These are phyloP conservation scores for Gyrodactylus salaris DNA, from an alignment of 1,140 invertebrate genomes.

Conservation along the genomic window DNA sequence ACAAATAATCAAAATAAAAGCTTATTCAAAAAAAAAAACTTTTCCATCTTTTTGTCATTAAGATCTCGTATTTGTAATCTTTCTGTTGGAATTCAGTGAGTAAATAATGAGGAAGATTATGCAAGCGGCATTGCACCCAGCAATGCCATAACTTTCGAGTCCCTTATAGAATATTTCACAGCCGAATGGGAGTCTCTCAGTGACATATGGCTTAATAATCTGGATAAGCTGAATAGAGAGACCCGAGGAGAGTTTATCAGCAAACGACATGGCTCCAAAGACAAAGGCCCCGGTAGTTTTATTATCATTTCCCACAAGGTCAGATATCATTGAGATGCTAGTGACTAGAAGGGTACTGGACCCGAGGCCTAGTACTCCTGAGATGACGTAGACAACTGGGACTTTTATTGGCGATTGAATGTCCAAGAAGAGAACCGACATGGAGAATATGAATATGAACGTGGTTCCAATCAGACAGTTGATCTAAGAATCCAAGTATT, in stretches of 20 bases:
- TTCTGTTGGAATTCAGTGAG: too few relatives aligned
- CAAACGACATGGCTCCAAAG: slow-evolving; percentile 78
- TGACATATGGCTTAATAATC: slow-evolving; percentile 20
- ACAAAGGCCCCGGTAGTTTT: slow-evolving; percentile 55
- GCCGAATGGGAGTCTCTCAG: background rate
- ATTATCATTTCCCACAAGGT: slow-evolving; percentile 49
- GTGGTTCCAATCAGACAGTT: background rate
- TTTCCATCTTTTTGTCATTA: too few relatives aligned
- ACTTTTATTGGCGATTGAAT: slow-evolving; percentile 12
- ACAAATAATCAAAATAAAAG: too few relatives aligned
- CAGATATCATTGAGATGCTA: slow-evolving; percentile 49
- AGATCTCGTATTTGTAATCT: background rate
- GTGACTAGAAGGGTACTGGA: slow-evolving; percentile 53
- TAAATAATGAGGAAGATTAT: background rate
- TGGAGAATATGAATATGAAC: slow-evolving; percentile 13
- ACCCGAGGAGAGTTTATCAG: slow-evolving; percentile 57
- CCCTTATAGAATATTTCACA: background rate
- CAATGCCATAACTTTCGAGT: background rate
- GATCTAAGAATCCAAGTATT: background rate
- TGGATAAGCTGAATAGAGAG: slow-evolving; percentile 47
- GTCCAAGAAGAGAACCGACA: slow-evolving; percentile 37
- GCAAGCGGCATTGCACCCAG: background rate
- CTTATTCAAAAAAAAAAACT: too few relatives aligned
- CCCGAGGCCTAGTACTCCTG: slow-evolving; percentile 35
- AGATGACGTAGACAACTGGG: background rate